These are phyloP conservation scores for Actinia equina DNA, from an alignment of 64 coral and sea anemone genomes.

Conservation along the genomic window DNA sequence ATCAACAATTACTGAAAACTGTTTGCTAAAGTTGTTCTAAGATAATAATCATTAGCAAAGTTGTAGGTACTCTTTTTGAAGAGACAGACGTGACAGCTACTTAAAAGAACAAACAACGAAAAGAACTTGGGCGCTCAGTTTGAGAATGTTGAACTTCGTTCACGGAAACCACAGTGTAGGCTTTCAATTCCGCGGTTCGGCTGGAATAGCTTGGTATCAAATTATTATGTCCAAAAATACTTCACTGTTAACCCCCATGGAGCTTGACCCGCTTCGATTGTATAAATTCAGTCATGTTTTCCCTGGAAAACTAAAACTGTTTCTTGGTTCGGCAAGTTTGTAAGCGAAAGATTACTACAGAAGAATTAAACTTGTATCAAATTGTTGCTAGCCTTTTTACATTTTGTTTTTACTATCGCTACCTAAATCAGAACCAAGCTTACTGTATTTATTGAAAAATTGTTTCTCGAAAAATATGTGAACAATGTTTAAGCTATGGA, in stretches of 20 bases:
- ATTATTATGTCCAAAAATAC: slow-evolving; percentile 11
- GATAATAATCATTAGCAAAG: not conserved
- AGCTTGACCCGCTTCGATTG: not conserved
- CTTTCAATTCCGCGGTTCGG: not conserved
- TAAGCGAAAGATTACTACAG: not conserved
- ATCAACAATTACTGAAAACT: not conserved
- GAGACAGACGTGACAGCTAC: not conserved
- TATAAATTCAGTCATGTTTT: not conserved
- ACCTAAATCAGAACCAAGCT: too few species aligned
- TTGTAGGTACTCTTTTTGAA: not conserved
- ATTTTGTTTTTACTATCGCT: not conserved
- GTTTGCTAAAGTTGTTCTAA: slow-evolving; percentile 4
- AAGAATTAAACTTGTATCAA: not conserved
- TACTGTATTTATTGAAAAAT: too few species aligned
- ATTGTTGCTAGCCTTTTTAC: not conserved
- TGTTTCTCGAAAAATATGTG: too few species aligned
- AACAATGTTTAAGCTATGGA: too few species aligned
- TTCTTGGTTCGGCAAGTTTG: not conserved
- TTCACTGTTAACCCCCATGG: not conserved
- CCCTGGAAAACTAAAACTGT: not conserved
- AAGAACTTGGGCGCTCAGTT: not conserved
- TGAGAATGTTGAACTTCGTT: slow-evolving; percentile 4
- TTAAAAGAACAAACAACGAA: not conserved
- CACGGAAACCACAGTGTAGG: not conserved
- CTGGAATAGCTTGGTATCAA: not conserved